These are phyloP conservation scores for Drosophila nannoptera DNA, from an alignment of 1,140 invertebrate species.

Conservation along the genomic window DNA sequence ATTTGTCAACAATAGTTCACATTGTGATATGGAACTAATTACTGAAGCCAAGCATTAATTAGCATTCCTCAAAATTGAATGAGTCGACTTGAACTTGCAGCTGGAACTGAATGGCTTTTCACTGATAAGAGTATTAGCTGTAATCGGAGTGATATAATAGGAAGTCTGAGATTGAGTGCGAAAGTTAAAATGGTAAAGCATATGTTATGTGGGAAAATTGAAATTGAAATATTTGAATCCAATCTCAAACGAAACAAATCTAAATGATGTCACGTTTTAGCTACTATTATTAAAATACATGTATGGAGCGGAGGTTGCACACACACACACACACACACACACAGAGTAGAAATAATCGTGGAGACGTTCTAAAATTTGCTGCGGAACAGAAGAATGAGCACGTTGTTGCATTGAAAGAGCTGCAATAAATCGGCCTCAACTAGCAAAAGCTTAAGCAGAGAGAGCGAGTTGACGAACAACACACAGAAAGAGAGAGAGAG, in stretches of 20 bases:
- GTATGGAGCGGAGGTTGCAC: background rate
- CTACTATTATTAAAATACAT: background rate
- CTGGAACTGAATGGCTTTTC: too few relatives aligned
- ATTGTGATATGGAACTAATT: too few relatives aligned
- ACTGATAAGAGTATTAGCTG: too few relatives aligned
- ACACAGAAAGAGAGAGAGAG: background rate
- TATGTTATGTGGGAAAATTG: too few relatives aligned
- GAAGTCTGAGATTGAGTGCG: too few relatives aligned
- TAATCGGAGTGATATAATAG: too few relatives aligned
- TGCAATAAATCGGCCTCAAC: slow-evolving; percentile 7
- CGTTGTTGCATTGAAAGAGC: slow-evolving; percentile 6
- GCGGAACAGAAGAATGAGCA: slow-evolving; percentile 1
- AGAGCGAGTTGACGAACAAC: background rate
- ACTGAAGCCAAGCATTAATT: too few relatives aligned
- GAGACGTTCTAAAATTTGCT: slow-evolving; percentile 2
- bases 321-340: background rate
- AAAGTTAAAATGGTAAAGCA: too few relatives aligned
- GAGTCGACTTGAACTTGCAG: too few relatives aligned
- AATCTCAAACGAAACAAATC: background rate
- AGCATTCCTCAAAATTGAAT: too few relatives aligned
- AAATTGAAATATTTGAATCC: background rate
- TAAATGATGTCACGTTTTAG: slow-evolving; percentile 4
- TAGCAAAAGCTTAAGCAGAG: background rate
- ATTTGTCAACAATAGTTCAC: too few relatives aligned
- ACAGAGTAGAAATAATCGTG: background rate